Base-by-base conservation (phyloP, 2,888 invertebrate genomes). In the Nephrotoma flavescens region DNA sequence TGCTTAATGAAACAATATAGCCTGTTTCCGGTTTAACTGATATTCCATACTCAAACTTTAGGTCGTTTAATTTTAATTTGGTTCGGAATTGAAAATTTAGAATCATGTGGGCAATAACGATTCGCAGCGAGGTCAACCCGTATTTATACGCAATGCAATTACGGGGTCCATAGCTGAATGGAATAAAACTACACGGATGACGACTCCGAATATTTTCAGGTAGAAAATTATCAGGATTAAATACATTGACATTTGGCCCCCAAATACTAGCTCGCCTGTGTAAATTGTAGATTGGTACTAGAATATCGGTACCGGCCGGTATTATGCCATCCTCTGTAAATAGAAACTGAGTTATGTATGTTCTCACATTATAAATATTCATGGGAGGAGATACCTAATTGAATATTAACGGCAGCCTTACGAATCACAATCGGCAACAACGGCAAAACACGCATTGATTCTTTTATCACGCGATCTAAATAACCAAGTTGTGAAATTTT, bases 171-270 rank as follows among this genome's bases (percentile, higher is more conserved):
- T 84, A 84, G 42, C 84, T 84, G 15, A 84, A 84, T 11, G 84
- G 84, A 6, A 84, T 84, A 84, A 84, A 84, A 15, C 42, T 42
- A 42, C 84, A 84, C 12, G 42, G 84, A 42, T 84, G 42, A 3
- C 41, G 41, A 2, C n/a, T 84, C n/a, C n/a, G 41, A 5, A n/a
- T n/a, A 12, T 84, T 84, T 84, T 84, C 84, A 6, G 84, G 42
- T 84, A 84, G 15, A 84, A 84, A 84, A 42, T 84, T 84, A 84
- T 84, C 84, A 15, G 84, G 84, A 84, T 84, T 84, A 84, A 84
- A 84, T 84, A n/a, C 4, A 15, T 84, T 15, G 0, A 42, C 84
- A 12, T 84, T 12, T 7, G 41, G 42, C 5, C 84, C 84, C 84
- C 84, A 84, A 41, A 84, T 84, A 42, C 42, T 15, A 41, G 11